Evolutionary conservation across 2,113 vertebrate species (phyloP).

Genomic region (Aythya baeri): DNA sequence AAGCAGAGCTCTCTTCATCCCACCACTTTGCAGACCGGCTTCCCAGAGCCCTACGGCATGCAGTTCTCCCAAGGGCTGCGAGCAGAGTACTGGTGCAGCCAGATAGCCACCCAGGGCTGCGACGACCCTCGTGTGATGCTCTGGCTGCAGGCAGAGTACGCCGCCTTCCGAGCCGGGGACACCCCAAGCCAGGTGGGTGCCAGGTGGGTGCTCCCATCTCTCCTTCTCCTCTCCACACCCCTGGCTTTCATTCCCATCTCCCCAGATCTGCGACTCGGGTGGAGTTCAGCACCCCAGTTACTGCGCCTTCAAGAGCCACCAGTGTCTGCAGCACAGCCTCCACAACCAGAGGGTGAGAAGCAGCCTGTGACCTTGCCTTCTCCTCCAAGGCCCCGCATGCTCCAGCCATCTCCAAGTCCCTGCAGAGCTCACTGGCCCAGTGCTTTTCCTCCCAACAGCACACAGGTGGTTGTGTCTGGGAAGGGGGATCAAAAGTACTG

Average conservation of each 20-base stretch:
- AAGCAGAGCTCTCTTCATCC: not conserved
- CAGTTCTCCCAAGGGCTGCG: slow-evolving; percentile 19
- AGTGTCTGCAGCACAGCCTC: slow-evolving; percentile 67
- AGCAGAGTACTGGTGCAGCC: slow-evolving; percentile 75
- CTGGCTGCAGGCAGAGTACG: slow-evolving; percentile 74
- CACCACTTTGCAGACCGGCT: not conserved
- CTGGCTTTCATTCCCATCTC: not conserved
- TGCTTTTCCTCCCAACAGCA: not conserved
- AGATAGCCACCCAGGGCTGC: slow-evolving; percentile 70
- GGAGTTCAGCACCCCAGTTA: slow-evolving; percentile 74
- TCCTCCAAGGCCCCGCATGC: not conserved
- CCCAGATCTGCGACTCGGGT: slow-evolving; percentile 73
- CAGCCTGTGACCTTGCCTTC: not conserved
- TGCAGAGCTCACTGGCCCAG: not conserved
- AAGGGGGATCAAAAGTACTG: not conserved
- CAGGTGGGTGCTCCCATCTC: slow-evolving; percentile 19
- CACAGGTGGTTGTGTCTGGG: not conserved
- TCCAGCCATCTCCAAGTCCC: not conserved
- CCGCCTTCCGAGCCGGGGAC: slow-evolving; percentile 26
- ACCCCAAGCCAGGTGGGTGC: slow-evolving; percentile 53
- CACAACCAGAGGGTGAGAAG: slow-evolving; percentile 65
- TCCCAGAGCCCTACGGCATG: not conserved
- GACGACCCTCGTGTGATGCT: slow-evolving; percentile 58
- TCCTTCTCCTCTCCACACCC: not conserved
- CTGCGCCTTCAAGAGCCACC: slow-evolving; percentile 79